Evolutionary conservation across 2,888 invertebrate species (phyloP).

Genomic region (Dryomyza anilis): DNA sequence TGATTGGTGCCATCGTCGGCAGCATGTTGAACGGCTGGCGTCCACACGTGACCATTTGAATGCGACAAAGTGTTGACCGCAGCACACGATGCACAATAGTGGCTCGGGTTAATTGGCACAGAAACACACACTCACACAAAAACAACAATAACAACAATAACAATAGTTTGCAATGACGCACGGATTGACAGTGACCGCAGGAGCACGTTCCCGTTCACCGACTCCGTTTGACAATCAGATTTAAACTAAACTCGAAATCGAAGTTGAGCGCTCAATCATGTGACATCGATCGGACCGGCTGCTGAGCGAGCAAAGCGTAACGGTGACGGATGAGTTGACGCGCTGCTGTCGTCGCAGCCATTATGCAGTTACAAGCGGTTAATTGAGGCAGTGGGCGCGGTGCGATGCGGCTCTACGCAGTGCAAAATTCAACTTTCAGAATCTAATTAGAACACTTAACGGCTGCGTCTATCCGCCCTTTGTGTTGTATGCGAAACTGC

Average conservation of each 20-base stretch:
- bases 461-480: too few relatives aligned
- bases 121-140: slow-evolving; percentile 1
- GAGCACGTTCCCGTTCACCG: slow-evolving; percentile 10
- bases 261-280: slow-evolving; percentile 25
- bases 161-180: not conserved
- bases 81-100: not conserved
- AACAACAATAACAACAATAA: not conserved
- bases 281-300: slow-evolving; percentile 45
- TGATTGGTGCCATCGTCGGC: slow-evolving; percentile 85
- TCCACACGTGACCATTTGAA: slow-evolving; percentile 60
- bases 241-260: slow-evolving; percentile 14
- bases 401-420: not conserved
- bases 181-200: not conserved
- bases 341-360: slow-evolving; percentile 55
- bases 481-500: too few relatives aligned
- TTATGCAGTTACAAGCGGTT: slow-evolving; percentile 51
- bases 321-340: slow-evolving; percentile 48
- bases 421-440: slow-evolving; percentile 11
- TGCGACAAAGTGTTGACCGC: slow-evolving; percentile 1
- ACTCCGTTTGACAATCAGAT: slow-evolving; percentile 7
- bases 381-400: slow-evolving; percentile 35
- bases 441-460: slow-evolving; percentile 21
- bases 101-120: not conserved
- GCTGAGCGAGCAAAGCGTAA: slow-evolving; percentile 43
- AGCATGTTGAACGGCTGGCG: slow-evolving; percentile 71